Conservation (phyloP, 2,888 invertebrate species). For the Isotomurus palustris region DNA sequence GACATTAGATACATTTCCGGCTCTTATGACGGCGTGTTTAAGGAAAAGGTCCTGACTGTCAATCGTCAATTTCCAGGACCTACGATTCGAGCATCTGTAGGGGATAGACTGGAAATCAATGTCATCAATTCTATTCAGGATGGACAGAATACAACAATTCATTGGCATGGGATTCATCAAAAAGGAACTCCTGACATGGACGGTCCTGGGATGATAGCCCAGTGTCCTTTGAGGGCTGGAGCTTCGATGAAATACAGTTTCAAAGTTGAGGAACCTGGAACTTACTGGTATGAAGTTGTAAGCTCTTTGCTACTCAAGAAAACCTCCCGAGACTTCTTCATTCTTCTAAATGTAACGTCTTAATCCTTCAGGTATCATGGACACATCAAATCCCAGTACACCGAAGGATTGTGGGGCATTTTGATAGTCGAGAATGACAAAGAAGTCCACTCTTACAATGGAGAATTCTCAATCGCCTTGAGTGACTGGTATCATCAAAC, state of each 20-base stretch:
- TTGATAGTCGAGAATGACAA: constrained; percentile 13
- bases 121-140: constrained; percentile 19
- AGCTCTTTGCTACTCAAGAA: too few relatives aligned
- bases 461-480: constrained; percentile 26
- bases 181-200: constrained; percentile 29
- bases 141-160: constrained; percentile 15
- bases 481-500: constrained; percentile 36
- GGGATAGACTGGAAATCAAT: constrained; percentile 4
- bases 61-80: constrained; percentile 26
- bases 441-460: constrained; percentile 28
- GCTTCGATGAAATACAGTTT: constrained; percentile 21
- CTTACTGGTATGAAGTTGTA: constrained; percentile 29
- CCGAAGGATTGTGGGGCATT: constrained; percentile 38
- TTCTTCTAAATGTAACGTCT: too few relatives aligned
- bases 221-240: constrained; percentile 26
- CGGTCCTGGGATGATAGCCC: constrained; percentile 26
- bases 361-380: too few relatives aligned
- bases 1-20: constrained; percentile 18
- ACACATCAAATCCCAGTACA: too few relatives aligned
- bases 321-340: too few relatives aligned
- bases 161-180: constrained; percentile 35
- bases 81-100: not conserved
- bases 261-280: constrained; percentile 19
- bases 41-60: constrained; percentile 10
- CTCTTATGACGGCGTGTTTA: constrained; percentile 19